phyloP scores from a whole-genome alignment of 2,888 invertebrate species.

The Drosophila helvetica region DNA sequence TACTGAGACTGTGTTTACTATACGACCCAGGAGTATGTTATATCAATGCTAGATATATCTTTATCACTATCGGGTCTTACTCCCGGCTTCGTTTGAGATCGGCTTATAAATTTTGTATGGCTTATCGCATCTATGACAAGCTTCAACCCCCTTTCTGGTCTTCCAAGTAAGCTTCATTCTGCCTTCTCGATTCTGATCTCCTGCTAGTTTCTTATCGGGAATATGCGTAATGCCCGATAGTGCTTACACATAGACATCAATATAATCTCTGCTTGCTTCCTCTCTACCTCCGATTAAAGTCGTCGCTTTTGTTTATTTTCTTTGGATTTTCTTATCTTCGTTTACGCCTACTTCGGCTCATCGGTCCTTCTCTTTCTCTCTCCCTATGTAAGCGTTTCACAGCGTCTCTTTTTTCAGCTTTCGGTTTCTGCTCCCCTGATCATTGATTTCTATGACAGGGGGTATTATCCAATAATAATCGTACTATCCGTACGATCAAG shows the following conservation, averaged over 20 bases:
- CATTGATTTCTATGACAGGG: rapidly evolving
- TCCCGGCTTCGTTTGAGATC: too few species aligned
- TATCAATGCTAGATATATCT: neutral
- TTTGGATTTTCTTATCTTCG: neutral
- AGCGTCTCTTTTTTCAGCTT: neutral
- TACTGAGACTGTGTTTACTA: too few species aligned
- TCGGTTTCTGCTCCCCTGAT: neutral
- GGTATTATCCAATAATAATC: neutral
- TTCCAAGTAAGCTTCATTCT: neutral
- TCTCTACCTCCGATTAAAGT: neutral
- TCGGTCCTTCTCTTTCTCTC: neutral
- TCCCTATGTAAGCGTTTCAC: neutral
- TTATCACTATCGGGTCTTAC: neutral
- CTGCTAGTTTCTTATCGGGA: neutral
- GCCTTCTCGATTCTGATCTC: neutral
- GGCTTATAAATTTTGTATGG: too few species aligned
- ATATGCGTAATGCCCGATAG: neutral
- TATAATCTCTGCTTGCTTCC: neutral
- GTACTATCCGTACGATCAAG: neutral
- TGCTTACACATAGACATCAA: neutral
- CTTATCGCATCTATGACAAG: too few species aligned
- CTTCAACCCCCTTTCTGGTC: neutral
- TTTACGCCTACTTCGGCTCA: neutral
- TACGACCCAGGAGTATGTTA: too few species aligned
- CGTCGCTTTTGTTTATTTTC: too few species aligned